Base-by-base conservation (phyloP, 2,797 vertebrate species). In the Microctenopoma lineatum region DNA sequence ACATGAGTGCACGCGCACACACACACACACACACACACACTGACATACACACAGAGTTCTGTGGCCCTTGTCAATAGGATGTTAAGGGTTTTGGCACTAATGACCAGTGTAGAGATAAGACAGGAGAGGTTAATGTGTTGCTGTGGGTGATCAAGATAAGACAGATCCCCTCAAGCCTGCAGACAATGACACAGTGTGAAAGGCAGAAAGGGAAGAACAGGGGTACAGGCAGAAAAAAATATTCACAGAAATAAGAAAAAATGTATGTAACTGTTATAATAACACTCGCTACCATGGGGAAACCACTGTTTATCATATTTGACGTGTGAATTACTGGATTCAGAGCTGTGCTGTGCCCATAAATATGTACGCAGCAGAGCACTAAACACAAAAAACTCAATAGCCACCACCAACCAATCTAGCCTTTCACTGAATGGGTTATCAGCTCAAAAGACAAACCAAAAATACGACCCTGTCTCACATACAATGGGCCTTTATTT, bases 61-160 rank as follows among this genome's bases (percentile, higher is more conserved):
- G 75, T 84, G 84, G 34, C 79, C 71, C 84, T 60, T 89, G 90
- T 93, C 92, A 93, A 93, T 93, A 91, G 92, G 87, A 91, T 87
- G 75, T 90, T 89, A 89, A 90, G 87, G 91, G 87, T 88, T 90
- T 89, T 86, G 88, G 85, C 90, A 90, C 92, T 92, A 93, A 93
- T 93, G 92, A 92, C 91, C 91, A 92, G 85, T 86, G 83, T 89
- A 77, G 76, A 84, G 91, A 93, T 93, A 93, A 92, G 86, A 86
- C 87, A 85, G 84, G 78, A 90, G 88, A 92, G 92, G 92, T 93
- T 93, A 92, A 93, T 93, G 91, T 92, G 91, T 85, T 89, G 87
- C 90, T 86, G 89, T 90, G 90, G 87, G 87, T 86, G 89, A 93
- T 92, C 92, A 87, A 92, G 92, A 93, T 93, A 93, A 92, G 84